Evolutionary conservation across 2,888 invertebrate genomes (phyloP).

Genomic region (Orthosia incerta): DNA sequence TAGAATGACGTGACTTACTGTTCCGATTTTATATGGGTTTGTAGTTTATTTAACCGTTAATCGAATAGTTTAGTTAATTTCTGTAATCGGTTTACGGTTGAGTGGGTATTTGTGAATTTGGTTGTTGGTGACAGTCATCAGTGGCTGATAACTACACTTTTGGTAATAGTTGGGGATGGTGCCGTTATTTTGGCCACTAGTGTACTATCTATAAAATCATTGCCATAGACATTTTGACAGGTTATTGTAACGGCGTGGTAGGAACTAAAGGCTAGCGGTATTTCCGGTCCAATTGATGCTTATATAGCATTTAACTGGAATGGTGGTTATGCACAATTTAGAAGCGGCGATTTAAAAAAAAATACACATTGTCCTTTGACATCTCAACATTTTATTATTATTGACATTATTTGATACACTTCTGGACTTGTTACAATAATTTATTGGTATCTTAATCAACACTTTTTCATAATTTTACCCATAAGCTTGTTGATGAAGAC

Average conservation of each 20-base stretch:
- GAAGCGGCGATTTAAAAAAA: too few species aligned
- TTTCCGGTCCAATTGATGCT: not conserved
- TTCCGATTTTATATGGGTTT: conserved; percentile 68
- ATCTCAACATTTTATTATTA: too few species aligned
- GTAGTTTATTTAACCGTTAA: conserved; percentile 66
- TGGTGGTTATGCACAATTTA: not conserved
- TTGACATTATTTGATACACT: too few species aligned
- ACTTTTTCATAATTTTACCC: too few species aligned
- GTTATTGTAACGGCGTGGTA: not conserved
- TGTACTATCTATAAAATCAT: not conserved
- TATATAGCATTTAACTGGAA: not conserved
- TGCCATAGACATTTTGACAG: too few species aligned
- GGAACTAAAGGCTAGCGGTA: not conserved
- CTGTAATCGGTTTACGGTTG: conserved; percentile 54
- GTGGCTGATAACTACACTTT: conserved; percentile 5
- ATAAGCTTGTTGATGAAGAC: too few species aligned
- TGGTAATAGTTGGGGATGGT: conserved; percentile 9
- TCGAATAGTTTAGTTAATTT: conserved; percentile 62
- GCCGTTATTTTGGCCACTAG: conserved; percentile 9
- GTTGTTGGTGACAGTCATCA: not conserved
- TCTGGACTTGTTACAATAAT: too few species aligned
- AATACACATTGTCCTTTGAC: too few species aligned
- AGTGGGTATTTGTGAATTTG: conserved; percentile 53
- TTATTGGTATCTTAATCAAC: too few species aligned
- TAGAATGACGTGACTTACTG: conserved; percentile 66